These are phyloP conservation scores for Pardosa pseudoannulata DNA, from an alignment of 2,888 invertebrate species.

Conservation along the genomic window DNA sequence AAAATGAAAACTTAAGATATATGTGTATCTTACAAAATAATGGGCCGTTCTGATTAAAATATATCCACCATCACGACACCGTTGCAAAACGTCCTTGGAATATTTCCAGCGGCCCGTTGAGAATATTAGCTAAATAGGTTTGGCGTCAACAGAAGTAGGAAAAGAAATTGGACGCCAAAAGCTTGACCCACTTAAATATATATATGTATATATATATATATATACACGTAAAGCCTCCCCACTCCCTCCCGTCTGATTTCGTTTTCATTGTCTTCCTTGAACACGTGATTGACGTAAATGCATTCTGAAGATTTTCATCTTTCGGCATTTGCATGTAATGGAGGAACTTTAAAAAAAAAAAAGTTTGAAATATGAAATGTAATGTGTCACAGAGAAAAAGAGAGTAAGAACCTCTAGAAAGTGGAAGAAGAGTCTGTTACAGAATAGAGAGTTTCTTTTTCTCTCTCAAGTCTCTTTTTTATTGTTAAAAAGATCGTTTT, in stretches of 20 bases:
- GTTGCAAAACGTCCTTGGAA: not conserved
- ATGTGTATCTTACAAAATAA: not conserved
- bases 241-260: not conserved
- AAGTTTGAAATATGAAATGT: not conserved
- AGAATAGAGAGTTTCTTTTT: too few species aligned
- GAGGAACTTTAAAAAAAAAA: not conserved
- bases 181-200: slow-evolving; percentile 1
- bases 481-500: not conserved
- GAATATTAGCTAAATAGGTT: slow-evolving; percentile 54
- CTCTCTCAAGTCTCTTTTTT: not conserved
- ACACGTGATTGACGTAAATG: not conserved
- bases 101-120: slow-evolving; percentile 8
- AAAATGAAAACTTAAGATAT: too few species aligned
- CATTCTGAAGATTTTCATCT: slow-evolving; percentile 1
- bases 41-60: not conserved
- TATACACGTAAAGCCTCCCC: not conserved
- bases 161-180: slow-evolving; percentile 51
- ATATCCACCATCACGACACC: not conserved
- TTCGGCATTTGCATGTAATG: not conserved
- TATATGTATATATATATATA: not conserved
- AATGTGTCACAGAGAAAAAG: not conserved
- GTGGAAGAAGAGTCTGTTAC: not conserved
- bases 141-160: slow-evolving; percentile 31
- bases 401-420: not conserved
- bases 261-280: not conserved